A percentile compares a stretch with the other conserved stretches of the same genome.
Evolutionary conservation across 2,888 invertebrate species (phyloP).

Genomic region (Agrotis exclamationis): DNA sequence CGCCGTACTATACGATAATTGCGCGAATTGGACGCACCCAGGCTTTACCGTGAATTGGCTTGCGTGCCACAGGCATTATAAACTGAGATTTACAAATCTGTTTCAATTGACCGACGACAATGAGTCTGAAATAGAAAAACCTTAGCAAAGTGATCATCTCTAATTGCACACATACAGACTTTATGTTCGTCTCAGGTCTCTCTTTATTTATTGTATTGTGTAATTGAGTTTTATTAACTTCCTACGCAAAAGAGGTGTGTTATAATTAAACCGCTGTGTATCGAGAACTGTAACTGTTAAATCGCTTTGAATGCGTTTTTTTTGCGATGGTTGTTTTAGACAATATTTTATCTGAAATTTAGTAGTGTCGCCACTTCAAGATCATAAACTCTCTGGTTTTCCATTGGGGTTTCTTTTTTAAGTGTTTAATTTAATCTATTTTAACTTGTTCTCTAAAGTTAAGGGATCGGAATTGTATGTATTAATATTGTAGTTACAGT

Average conservation of each 20-base stretch:
- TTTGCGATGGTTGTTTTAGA: no score
- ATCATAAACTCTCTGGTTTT: no score
- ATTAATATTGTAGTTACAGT: neutral
- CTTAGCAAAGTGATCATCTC: neutral
- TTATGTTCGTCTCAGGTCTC: neutral
- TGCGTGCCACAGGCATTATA: neutral
- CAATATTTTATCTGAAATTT: no score
- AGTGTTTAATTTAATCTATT: no score
- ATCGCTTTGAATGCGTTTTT: no score
- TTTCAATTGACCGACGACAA: neutral
- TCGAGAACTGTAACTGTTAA: no score
- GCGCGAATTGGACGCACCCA: slow-evolving; percentile 13
- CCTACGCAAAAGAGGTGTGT: no score
- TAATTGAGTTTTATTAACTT: neutral
- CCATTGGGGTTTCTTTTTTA: no score
- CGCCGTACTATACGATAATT: slow-evolving; percentile 34
- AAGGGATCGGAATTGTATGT: no score
- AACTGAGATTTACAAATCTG: neutral
- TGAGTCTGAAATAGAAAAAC: neutral
- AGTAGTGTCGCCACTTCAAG: no score
- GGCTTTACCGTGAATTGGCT: slow-evolving; percentile 7
- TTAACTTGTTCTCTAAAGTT: no score
- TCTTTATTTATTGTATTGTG: neutral
- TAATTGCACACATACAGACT: neutral
- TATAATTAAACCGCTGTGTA: no score